Evolutionary conservation across 2,113 vertebrate genomes (phyloP), one percentile per base, ranked within the genome.

Genomic region (Podarcis muralis): DNA sequence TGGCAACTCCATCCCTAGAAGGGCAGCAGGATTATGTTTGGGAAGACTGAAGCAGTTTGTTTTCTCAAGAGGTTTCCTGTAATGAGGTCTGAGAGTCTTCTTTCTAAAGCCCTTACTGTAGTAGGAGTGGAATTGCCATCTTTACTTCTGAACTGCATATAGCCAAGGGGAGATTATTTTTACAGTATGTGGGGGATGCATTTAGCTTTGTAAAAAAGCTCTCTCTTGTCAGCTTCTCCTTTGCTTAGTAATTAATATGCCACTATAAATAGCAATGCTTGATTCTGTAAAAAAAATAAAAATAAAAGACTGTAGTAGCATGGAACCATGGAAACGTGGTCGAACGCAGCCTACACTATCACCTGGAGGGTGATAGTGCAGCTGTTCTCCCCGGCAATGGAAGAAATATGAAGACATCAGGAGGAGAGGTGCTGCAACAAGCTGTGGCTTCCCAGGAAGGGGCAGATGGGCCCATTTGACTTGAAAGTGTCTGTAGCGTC

Each of bases 241-340:
- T 87, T 90, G 87, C 87, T 94, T 94, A 87, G 83, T 88, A 93
- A 90, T 93, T 96, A 94, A 95, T 94, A 85, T 15, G 4, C 23
- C 85, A 91, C 94, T 97, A 96, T 96, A 97, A 96, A 93, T 94
- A 97, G 91, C 92, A 94, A 13, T 90, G 91, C 94, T 96, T 95
- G 91, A 88, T 92, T 91, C 89, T 88, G 90, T 93, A 87, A 95
- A 95, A 96, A 92, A 90, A 92, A 90, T 81, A 79, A 86, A 62
- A 78, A 78, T 83, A 75, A 25, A 78, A 83, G 35, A 40, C 83
- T 92, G 91, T 94, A 94, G 53, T 74, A 84, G 85, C 83, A 69
- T 84, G 94, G 83, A 95, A 65, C 92, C 88, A 83, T 79, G 71
- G 91, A 92, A 95, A 95, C 90, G 2, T 76, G 37, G 66, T 1